A percentile compares a stretch with the other conserved stretches of the same genome.
These are phyloP conservation scores for Ophiothrix spiculata DNA, from an alignment of 35 echinoderm and acorn worm genomes.

Conservation along the genomic window DNA sequence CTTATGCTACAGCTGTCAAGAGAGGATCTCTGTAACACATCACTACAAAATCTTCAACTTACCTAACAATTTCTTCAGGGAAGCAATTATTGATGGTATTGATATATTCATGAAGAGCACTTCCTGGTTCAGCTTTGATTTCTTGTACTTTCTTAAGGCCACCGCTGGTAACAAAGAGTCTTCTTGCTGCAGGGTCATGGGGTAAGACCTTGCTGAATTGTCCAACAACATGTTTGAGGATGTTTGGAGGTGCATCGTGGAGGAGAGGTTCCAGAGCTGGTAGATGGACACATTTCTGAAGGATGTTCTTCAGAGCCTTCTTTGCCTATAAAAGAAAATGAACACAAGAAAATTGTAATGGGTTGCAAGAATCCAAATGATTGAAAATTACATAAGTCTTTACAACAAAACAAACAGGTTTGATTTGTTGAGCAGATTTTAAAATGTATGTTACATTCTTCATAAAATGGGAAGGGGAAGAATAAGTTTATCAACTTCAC, in stretches of 20 bases:
- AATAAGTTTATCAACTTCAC: no score
- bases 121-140: conserved; percentile 96
- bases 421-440: no score
- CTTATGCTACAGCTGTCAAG: no score
- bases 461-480: no score
- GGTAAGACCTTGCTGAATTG: conserved; percentile 98
- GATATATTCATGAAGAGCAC: conserved; percentile 96
- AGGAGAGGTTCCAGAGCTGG: conserved; percentile 95
- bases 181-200: conserved; percentile 81
- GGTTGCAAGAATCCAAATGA: no score
- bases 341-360: conserved; percentile 17
- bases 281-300: conserved; percentile 95
- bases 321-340: conserved; percentile 65
- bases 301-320: conserved; percentile 98
- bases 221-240: conserved; percentile 90
- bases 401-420: no score
- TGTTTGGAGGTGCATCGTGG: conserved; percentile 89
- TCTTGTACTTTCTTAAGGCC: conserved; percentile 98
- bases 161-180: conserved; percentile 96
- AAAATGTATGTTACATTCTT: no score
- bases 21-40: no score
- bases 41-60: no score
- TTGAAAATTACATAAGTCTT: no score
- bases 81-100: conserved; percentile 99
- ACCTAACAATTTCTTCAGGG: conserved; percentile 99